phyloP scores from a whole-genome alignment of 2,113 vertebrate species.

The Phasianus colchicus region DNA sequence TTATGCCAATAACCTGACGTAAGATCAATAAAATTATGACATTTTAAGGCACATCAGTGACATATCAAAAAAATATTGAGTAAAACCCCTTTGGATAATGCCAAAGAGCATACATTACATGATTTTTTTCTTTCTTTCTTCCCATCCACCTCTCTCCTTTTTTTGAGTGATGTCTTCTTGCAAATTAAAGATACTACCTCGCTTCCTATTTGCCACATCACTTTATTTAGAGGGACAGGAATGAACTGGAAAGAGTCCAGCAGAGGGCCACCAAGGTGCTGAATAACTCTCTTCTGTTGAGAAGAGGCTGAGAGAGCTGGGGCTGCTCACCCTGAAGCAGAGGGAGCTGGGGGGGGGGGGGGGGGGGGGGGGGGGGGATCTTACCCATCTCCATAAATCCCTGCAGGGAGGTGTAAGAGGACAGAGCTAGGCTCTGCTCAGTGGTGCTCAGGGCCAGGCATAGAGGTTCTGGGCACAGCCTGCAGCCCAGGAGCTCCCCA shows the following conservation, averaged over 20 bases:
- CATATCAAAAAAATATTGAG: slow-evolving; percentile 5
- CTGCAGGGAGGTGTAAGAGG: neutral
- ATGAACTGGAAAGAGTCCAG: neutral
- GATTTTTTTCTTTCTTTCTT: neutral
- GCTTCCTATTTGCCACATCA: neutral
- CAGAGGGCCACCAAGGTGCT: neutral
- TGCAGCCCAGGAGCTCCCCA: neutral
- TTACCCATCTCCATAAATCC: neutral
- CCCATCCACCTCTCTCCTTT: no score
- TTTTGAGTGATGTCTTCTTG: neutral
- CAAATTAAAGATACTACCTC: neutral
- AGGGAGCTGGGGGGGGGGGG: neutral
- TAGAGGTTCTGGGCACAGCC: neutral
- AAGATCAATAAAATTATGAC: slow-evolving; percentile 43
- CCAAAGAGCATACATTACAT: neutral
- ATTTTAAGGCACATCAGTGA: slow-evolving; percentile 21
- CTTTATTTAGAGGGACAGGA: neutral
- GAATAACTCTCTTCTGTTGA: neutral
- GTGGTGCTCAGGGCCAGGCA: neutral
- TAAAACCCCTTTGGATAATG: neutral
- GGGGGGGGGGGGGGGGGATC: neutral
- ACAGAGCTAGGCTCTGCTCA: neutral
- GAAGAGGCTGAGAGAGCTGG: neutral
- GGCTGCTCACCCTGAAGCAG: neutral
- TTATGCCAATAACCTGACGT: neutral